Percentiles rank a stretch among this genome's conserved stretches.
Conservation (phyloP, 2,113 vertebrate species). For the Scortum barcoo region DNA sequence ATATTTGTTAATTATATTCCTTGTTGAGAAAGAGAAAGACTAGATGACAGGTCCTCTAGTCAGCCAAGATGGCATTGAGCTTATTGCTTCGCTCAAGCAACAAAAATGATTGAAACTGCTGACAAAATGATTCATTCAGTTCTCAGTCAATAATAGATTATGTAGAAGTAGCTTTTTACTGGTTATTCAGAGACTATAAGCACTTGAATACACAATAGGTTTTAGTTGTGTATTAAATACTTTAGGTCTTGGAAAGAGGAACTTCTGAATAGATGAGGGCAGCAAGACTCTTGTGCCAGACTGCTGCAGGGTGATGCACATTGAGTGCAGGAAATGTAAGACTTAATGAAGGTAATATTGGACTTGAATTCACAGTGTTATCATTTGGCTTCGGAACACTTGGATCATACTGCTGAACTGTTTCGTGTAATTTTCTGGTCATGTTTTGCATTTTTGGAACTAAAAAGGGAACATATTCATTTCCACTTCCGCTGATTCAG, state of each 20-base stretch:
- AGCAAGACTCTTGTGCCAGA: background rate
- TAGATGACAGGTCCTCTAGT: background rate
- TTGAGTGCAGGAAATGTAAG: constrained; percentile 19
- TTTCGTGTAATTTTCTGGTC: constrained; percentile 16
- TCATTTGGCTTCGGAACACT: constrained; percentile 46
- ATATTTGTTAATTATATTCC: background rate
- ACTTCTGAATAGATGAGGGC: constrained; percentile 37
- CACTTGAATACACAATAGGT: constrained; percentile 26
- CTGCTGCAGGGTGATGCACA: constrained; percentile 26
- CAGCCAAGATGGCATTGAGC: background rate
- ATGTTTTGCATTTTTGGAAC: constrained; percentile 3
- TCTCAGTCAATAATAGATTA: constrained; percentile 21
- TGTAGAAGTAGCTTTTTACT: background rate
- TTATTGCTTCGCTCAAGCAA: background rate
- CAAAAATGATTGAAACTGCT: constrained; percentile 10
- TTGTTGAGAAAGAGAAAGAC: background rate
- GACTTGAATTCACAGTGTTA: constrained; percentile 37
- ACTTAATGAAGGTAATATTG: constrained; percentile 57
- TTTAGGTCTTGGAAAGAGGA: constrained; percentile 28
- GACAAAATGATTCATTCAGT: constrained; percentile 3
- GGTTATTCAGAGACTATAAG: constrained; percentile 15
- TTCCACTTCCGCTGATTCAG: background rate
- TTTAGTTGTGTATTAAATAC: constrained; percentile 4
- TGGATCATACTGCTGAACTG: background rate
- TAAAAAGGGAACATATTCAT: background rate